Conservation (phyloP, 2,113 vertebrate genomes). For the Hucho hucho region DNA sequence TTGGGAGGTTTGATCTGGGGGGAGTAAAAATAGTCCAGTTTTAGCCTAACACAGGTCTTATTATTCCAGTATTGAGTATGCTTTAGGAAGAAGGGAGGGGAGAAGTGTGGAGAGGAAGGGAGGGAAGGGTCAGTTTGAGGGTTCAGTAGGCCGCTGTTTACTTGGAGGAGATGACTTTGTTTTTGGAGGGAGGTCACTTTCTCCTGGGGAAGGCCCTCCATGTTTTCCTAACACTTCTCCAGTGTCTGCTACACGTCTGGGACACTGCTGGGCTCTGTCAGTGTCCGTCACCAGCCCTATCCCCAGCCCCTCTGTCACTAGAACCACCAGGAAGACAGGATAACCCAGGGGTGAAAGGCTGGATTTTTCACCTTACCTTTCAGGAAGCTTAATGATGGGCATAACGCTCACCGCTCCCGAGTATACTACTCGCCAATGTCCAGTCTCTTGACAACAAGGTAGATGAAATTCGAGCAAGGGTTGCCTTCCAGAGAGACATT, state of each 20-base stretch:
- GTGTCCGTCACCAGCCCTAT: neutral
- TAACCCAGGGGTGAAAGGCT: slow-evolving; percentile 16
- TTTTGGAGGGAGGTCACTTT: slow-evolving; percentile 36
- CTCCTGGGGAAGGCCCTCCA: slow-evolving; percentile 4
- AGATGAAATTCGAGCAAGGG: too few species aligned
- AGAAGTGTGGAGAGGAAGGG: neutral
- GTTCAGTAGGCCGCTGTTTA: slow-evolving; percentile 45
- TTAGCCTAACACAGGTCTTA: slow-evolving; percentile 28
- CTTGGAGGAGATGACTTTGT: slow-evolving; percentile 46
- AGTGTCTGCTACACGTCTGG: slow-evolving; percentile 43
- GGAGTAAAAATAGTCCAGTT: neutral
- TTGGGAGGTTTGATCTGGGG: slow-evolving; percentile 1
- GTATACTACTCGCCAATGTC: too few species aligned
- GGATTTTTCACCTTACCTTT: slow-evolving; percentile 18
- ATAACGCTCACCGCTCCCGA: too few species aligned
- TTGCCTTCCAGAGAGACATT: too few species aligned
- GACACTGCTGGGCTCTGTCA: slow-evolving; percentile 13
- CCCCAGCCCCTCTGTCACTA: neutral
- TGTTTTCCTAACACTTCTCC: slow-evolving; percentile 47
- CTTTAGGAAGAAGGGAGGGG: slow-evolving; percentile 18
- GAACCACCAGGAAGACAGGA: neutral
- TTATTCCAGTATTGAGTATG: slow-evolving; percentile 8
- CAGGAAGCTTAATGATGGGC: too few species aligned
- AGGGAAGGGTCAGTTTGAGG: neutral
- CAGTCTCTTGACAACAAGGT: too few species aligned